Evolutionary conservation across 1,140 invertebrate species (phyloP).

Genomic region (Papilio helenus): DNA sequence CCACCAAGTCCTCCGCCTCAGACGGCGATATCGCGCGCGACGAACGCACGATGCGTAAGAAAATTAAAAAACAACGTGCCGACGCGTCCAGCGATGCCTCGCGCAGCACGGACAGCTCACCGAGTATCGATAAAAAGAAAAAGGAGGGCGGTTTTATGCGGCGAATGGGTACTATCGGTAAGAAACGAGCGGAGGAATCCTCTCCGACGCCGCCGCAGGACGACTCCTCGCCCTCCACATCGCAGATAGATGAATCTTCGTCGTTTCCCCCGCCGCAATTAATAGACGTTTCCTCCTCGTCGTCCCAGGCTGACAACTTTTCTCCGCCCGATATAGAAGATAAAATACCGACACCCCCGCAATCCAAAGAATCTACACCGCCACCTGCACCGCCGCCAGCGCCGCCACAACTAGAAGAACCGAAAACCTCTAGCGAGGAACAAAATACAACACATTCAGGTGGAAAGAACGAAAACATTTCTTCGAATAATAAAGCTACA

Average conservation of each 20-base stretch:
- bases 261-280: conserved; percentile 3
- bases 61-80: conserved; percentile 71
- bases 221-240: conserved; percentile 40
- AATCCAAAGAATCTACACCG: background rate
- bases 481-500: background rate
- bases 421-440: conserved; percentile 15
- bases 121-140: conserved; percentile 65
- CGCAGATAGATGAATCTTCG: conserved; percentile 15
- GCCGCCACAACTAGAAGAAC: conserved; percentile 4
- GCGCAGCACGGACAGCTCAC: conserved; percentile 67
- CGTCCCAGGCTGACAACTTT: background rate
- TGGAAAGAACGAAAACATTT: background rate
- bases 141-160: conserved; percentile 58
- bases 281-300: conserved; percentile 4
- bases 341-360: background rate
- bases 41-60: conserved; percentile 79
- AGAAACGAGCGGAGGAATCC: conserved; percentile 53
- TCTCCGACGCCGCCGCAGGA: conserved; percentile 46
- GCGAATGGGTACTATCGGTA: conserved; percentile 69
- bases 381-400: background rate
- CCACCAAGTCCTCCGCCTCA: conserved; percentile 71
- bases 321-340: conserved; percentile 5
- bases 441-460: background rate
- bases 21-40: conserved; percentile 71
- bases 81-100: conserved; percentile 64